Conservation (phyloP, 2,797 vertebrate species). For the Pangasius larnaudii region DNA sequence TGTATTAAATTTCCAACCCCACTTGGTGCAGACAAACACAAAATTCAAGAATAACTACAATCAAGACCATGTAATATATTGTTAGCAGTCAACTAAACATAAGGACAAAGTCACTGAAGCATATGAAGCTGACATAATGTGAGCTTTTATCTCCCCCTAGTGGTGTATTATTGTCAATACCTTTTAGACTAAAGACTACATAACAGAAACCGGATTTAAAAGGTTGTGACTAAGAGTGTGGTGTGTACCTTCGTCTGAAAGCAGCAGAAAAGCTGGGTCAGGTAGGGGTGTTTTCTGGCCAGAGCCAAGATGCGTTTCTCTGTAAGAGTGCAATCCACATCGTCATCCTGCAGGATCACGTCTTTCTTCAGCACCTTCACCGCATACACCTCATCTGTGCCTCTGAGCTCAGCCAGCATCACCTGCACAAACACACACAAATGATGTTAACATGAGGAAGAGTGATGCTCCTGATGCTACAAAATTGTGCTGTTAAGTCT, state of each 20-base stretch:
- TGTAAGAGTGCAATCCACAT: constrained; percentile 96
- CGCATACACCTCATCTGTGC: constrained; percentile 93
- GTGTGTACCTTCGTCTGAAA: constrained; percentile 91
- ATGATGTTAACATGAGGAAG: not conserved
- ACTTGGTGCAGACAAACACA: not conserved
- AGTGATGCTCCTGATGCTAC: not conserved
- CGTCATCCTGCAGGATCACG: constrained; percentile 95
- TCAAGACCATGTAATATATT: not conserved
- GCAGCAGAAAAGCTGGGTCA: constrained; percentile 97
- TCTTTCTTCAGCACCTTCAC: constrained; percentile 97
- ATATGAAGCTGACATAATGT: not conserved
- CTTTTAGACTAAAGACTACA: not conserved
- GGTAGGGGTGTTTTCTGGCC: constrained; percentile 91
- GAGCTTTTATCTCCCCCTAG: constrained; percentile 42
- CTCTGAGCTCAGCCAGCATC: constrained; percentile 93
- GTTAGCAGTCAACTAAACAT: not conserved
- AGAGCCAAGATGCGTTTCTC: constrained; percentile 95
- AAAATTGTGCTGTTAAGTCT: not conserved
- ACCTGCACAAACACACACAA: constrained; percentile 76
- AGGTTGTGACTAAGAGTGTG: not conserved
- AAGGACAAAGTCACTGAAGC: not conserved
- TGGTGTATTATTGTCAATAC: constrained; percentile 11
- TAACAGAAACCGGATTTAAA: too few relatives aligned
- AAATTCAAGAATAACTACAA: not conserved
- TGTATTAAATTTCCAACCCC: not conserved